Percentiles rank a stretch among this genome's conserved stretches.
These are phyloP conservation scores for Acipenser transmontanus DNA, from an alignment of 2,797 vertebrate species.

Conservation along the genomic window DNA sequence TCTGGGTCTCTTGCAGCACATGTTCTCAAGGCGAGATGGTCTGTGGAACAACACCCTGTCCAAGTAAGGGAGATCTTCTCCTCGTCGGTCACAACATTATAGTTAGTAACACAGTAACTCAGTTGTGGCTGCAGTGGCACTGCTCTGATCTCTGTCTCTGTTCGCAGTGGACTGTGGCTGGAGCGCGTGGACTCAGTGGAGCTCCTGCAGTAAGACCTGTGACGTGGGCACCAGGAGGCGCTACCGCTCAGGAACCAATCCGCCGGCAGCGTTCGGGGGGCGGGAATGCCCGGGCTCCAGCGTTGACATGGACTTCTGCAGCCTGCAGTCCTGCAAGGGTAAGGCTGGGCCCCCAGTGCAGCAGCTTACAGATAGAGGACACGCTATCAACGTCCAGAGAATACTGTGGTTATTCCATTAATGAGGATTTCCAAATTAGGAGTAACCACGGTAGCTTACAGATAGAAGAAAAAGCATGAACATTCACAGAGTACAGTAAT, in stretches of 20 bases:
- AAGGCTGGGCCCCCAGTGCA: constrained; percentile 16
- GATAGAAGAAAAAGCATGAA: too few relatives aligned
- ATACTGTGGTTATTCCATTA: too few relatives aligned
- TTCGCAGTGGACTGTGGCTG: constrained; percentile 75
- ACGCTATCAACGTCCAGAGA: too few relatives aligned
- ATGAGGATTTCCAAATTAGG: too few relatives aligned
- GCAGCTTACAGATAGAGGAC: not conserved
- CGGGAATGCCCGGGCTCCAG: constrained; percentile 59
- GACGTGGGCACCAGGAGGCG: constrained; percentile 69
- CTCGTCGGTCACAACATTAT: too few relatives aligned
- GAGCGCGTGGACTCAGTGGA: constrained; percentile 80
- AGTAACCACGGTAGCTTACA: not conserved
- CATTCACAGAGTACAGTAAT: too few relatives aligned
- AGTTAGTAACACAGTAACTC: too few relatives aligned
- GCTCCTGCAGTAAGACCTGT: constrained; percentile 72
- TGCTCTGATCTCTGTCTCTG: not conserved
- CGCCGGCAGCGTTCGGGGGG: constrained; percentile 56
- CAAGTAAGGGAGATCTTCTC: constrained; percentile 53
- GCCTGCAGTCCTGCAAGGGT: constrained; percentile 70
- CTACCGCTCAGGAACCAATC: constrained; percentile 64
- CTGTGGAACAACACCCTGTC: constrained; percentile 60
- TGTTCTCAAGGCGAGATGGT: constrained; percentile 69
- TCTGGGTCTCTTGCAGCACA: constrained; percentile 51
- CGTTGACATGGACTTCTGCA: constrained; percentile 73
- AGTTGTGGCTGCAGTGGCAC: not conserved